Percentiles rank a stretch among this genome's conserved stretches.
phyloP scores from a whole-genome alignment of 1,140 invertebrate species.

The Drosophila pseudoobscura region DNA sequence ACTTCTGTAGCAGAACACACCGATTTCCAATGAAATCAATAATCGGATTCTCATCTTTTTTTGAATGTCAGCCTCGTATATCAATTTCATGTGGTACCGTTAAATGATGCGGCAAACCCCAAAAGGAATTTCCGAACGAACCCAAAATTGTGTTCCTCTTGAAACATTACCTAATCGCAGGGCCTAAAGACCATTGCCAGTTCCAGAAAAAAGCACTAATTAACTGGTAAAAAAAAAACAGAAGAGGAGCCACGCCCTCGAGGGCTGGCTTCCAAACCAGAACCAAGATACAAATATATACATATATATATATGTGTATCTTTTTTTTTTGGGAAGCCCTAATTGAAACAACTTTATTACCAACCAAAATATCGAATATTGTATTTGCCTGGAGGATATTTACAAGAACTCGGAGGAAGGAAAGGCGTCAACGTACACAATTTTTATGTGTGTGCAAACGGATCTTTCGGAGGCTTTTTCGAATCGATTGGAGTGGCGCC shows the following conservation, averaged over 20 bases:
- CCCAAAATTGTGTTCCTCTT: neutral
- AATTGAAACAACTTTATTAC: constrained; percentile 58
- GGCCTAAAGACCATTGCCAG: constrained; percentile 21
- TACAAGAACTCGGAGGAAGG: constrained; percentile 33
- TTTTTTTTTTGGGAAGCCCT: constrained; percentile 11
- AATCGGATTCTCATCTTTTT: constrained; percentile 25
- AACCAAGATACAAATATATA: no score
- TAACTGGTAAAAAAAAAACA: constrained; percentile 31
- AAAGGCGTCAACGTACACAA: constrained; percentile 65
- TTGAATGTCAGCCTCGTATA: constrained; percentile 46
- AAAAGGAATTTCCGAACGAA: constrained; percentile 26
- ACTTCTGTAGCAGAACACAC: neutral
- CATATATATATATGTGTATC: neutral
- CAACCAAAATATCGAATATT: constrained; percentile 32
- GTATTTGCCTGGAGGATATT: constrained; percentile 51
- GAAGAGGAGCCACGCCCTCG: constrained; percentile 16
- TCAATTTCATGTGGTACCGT: constrained; percentile 59
- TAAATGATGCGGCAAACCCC: constrained; percentile 51
- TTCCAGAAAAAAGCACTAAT: constrained; percentile 57
- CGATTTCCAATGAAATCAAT: constrained; percentile 19
- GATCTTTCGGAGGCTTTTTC: constrained; percentile 56
- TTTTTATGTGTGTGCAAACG: constrained; percentile 74
- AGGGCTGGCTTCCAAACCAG: constrained; percentile 16
- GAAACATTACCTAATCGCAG: constrained; percentile 55
- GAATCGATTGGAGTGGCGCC: constrained; percentile 50